Evolutionary conservation across 2,888 invertebrate species (phyloP).

Genomic region (Cistogaster globosa): DNA sequence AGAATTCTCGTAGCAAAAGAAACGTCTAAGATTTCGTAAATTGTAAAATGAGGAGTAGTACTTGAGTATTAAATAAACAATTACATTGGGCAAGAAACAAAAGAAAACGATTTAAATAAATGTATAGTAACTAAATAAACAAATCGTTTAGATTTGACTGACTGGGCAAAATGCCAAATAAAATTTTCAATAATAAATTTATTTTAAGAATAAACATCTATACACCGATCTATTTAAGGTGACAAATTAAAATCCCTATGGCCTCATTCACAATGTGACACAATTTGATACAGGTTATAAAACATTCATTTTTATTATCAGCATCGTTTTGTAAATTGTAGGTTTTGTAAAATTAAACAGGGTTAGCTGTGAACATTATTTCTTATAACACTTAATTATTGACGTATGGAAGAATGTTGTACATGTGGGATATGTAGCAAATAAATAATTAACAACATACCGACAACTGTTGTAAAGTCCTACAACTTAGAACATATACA

Average conservation of each 20-base stretch:
- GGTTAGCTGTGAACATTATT: too few relatives aligned
- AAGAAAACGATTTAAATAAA: constrained; percentile 16
- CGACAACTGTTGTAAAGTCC: too few relatives aligned
- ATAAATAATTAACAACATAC: too few relatives aligned
- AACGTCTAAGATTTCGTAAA: constrained; percentile 45
- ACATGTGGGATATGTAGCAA: too few relatives aligned
- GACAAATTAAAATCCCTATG: background rate
- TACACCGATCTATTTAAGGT: background rate
- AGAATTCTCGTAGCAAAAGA: background rate
- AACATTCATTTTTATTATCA: too few relatives aligned
- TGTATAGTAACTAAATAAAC: constrained; percentile 1
- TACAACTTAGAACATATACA: too few relatives aligned
- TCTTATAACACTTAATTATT: too few relatives aligned
- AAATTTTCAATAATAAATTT: constrained; percentile 39
- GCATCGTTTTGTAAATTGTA: too few relatives aligned
- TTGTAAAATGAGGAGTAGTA: constrained; percentile 28
- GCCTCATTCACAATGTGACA: constrained; percentile 18
- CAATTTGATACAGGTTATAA: constrained; percentile 17
- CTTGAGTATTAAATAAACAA: constrained; percentile 16
- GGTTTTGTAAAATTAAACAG: too few relatives aligned
- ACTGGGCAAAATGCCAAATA: constrained; percentile 65
- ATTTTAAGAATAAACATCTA: constrained; percentile 4
- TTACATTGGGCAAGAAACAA: constrained; percentile 38
- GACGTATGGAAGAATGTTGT: too few relatives aligned
- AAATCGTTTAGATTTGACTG: constrained; percentile 57